Evolutionary conservation across 2,113 vertebrate species (phyloP).

Genomic region (Menura novaehollandiae): DNA sequence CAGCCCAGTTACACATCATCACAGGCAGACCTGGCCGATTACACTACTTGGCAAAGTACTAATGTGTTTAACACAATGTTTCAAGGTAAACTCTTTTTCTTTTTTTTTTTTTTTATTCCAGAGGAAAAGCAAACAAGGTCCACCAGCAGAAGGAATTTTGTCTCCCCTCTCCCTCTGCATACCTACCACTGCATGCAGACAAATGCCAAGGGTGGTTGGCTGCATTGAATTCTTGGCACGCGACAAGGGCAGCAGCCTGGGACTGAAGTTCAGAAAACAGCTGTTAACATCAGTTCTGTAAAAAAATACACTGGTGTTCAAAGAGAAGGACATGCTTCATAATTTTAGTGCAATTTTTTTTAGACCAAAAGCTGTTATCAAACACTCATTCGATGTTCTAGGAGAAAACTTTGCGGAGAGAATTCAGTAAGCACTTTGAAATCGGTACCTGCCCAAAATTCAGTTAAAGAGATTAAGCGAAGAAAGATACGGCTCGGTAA

Average conservation of each 20-base stretch:
- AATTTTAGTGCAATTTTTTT: neutral
- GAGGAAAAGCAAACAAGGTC: neutral
- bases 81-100: neutral
- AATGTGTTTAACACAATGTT: neutral
- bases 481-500: neutral
- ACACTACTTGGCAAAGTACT: neutral
- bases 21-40: neutral
- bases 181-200: fast-evolving
- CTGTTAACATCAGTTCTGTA: neutral
- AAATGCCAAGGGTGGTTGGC: neutral
- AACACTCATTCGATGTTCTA: fast-evolving
- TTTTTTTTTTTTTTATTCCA: too few species aligned
- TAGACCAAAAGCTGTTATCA: neutral
- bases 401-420: neutral
- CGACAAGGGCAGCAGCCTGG: neutral
- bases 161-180: neutral
- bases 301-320: neutral
- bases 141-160: neutral
- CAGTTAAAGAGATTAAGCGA: neutral
- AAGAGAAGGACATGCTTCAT: fast-evolving
- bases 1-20: neutral
- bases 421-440: neutral
- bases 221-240: neutral
- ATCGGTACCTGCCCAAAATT: too few species aligned
- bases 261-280: neutral